A percentile compares a stretch with the other conserved stretches of the same genome.
These are phyloP conservation scores for Chironomus striatipennis DNA, from an alignment of 1,140 invertebrate species.

Conservation along the genomic window DNA sequence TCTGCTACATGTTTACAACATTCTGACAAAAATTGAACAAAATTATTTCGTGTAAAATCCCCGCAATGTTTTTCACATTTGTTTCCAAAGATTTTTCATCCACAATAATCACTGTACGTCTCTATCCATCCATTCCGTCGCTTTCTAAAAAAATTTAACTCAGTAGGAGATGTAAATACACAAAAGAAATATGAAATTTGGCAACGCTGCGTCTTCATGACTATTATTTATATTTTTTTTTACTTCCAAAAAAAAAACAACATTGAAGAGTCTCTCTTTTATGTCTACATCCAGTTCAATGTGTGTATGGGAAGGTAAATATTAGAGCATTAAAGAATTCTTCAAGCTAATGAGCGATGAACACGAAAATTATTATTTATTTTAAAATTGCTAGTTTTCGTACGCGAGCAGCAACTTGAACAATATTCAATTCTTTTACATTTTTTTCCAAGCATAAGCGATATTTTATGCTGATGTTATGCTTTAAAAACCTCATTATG, in stretches of 20 bases:
- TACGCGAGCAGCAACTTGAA: no score
- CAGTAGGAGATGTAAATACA: neutral
- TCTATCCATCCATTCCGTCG: slow-evolving; percentile 13
- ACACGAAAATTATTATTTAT: neutral
- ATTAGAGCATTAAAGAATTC: no score
- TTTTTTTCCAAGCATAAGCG: slow-evolving; percentile 4
- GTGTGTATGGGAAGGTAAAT: no score
- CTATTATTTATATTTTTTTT: neutral
- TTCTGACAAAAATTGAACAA: no score
- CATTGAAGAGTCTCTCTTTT: neutral
- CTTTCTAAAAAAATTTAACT: neutral
- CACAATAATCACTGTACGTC: neutral
- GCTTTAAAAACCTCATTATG: slow-evolving; percentile 13
- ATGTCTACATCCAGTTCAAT: no score
- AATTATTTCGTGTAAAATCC: no score
- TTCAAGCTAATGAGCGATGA: neutral
- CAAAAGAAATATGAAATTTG: neutral
- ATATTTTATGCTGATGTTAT: slow-evolving; percentile 14
- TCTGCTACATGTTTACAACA: no score
- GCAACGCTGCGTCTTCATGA: neutral
- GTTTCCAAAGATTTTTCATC: no score
- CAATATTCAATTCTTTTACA: no score
- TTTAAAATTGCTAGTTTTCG: neutral
- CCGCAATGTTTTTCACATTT: no score
- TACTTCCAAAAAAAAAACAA: neutral